Conservation (phyloP, 1,140 invertebrate genomes). For the Ylistrum balloti region DNA sequence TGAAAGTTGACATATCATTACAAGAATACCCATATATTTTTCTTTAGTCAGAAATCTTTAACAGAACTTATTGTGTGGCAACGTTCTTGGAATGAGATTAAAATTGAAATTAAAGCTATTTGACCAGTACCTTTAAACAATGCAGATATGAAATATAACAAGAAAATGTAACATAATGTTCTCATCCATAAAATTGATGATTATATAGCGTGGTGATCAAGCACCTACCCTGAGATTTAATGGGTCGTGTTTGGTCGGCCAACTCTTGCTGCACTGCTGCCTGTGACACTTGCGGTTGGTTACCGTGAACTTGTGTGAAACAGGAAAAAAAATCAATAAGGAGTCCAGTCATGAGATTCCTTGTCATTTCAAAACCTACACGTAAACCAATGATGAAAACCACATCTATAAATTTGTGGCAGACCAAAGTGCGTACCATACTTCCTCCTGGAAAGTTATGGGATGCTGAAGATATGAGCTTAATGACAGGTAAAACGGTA, state of each 20-base stretch:
- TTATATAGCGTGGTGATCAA: neutral
- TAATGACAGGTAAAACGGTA: slow-evolving; percentile 89
- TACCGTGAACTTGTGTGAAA: slow-evolving; percentile 89
- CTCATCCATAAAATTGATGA: neutral
- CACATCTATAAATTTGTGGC: slow-evolving; percentile 91
- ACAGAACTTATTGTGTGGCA: too few species aligned
- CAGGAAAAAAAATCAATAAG: slow-evolving; percentile 91
- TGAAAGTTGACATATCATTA: too few species aligned
- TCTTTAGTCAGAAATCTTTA: too few species aligned
- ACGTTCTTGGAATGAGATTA: too few species aligned
- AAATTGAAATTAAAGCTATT: too few species aligned
- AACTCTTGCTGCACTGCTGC: neutral
- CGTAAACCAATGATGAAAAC: slow-evolving; percentile 90
- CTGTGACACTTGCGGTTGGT: neutral
- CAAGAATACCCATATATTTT: too few species aligned
- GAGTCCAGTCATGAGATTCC: slow-evolving; percentile 88
- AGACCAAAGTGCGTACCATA: slow-evolving; percentile 88
- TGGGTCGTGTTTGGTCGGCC: slow-evolving; percentile 25
- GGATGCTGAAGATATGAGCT: slow-evolving; percentile 85
- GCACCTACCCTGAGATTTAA: slow-evolving; percentile 6
- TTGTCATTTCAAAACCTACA: slow-evolving; percentile 92
- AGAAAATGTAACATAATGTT: neutral
- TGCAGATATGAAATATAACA: too few species aligned
- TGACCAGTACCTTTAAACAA: too few species aligned
- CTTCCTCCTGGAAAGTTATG: slow-evolving; percentile 91